These are phyloP conservation scores for Rhombomys opimus DNA, from an alignment of 2,113 vertebrate genomes.

Conservation along the genomic window DNA sequence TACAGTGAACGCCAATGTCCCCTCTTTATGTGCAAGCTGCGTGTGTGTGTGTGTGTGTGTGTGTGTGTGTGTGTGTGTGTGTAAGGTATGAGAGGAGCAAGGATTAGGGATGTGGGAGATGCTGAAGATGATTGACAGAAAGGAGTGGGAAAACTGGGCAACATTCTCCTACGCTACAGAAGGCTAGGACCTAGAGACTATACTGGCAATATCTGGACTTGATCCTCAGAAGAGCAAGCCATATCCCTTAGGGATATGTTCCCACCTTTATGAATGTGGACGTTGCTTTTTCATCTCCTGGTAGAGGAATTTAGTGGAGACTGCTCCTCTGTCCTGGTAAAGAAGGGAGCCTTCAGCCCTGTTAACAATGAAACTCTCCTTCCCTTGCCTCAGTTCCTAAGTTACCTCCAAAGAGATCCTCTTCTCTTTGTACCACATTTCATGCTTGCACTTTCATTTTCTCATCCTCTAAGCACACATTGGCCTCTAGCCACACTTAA, in stretches of 20 bases:
- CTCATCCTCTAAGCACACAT: not conserved
- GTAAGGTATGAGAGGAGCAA: not conserved
- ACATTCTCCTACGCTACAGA: not conserved
- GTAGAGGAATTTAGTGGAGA: not conserved
- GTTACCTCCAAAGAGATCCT: not conserved
- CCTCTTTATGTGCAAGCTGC: not conserved
- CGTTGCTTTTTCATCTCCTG: not conserved
- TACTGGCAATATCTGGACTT: not conserved
- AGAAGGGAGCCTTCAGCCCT: not conserved
- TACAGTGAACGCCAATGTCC: not conserved
- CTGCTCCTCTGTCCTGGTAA: not conserved
- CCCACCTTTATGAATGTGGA: rapidly evolving
- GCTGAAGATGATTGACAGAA: not conserved
- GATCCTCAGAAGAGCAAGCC: not conserved
- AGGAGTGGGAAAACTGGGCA: not conserved
- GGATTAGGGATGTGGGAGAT: not conserved
- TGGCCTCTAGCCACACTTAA: not conserved
- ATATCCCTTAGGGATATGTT: not conserved
- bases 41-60: not conserved
- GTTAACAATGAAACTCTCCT: not conserved
- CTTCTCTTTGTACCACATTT: rapidly evolving
- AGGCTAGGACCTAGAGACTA: not conserved
- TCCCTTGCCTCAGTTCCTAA: not conserved
- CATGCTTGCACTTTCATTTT: not conserved
- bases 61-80: not conserved